Percentiles rank a stretch among this genome's conserved stretches.
Evolutionary conservation across 2,888 invertebrate genomes (phyloP).

Genomic region (Ichneumoninae sp.): DNA sequence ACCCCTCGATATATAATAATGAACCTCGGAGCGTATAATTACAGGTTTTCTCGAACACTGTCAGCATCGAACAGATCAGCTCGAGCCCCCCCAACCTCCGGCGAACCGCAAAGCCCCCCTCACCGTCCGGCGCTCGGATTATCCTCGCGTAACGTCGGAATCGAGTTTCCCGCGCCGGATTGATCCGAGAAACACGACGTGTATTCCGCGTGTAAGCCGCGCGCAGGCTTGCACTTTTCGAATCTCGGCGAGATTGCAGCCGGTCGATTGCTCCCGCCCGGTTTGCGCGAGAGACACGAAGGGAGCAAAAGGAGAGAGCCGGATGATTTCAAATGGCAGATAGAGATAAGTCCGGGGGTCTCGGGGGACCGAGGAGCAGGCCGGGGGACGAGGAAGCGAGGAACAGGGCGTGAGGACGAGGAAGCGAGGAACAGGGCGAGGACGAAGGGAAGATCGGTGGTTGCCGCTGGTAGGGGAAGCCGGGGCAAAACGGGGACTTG

Average conservation of each 20-base stretch:
- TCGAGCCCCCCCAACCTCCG: not conserved
- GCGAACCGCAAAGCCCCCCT: not conserved
- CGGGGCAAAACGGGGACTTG: too few relatives aligned
- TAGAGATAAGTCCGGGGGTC: conserved; percentile 66
- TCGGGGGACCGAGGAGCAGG: conserved; percentile 4
- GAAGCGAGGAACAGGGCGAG: conserved; percentile 21
- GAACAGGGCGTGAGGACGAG: conserved; percentile 27
- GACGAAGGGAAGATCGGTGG: conserved; percentile 66
- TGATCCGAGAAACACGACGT: conserved; percentile 25
- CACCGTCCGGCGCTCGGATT: conserved; percentile 9
- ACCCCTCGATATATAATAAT: conserved; percentile 35
- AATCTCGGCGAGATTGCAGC: conserved; percentile 59
- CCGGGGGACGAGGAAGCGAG: conserved; percentile 16
- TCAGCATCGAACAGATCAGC: conserved; percentile 37
- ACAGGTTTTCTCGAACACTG: conserved; percentile 32
- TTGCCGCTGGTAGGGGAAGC: conserved; percentile 66
- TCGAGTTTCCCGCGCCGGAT: conserved; percentile 2
- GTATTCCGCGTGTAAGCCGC: not conserved
- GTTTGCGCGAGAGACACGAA: conserved; percentile 33
- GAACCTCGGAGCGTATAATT: conserved; percentile 45
- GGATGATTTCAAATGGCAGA: conserved; percentile 66
- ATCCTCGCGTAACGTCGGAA: not conserved
- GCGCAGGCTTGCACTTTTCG: conserved; percentile 40
- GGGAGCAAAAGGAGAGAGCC: conserved; percentile 32
- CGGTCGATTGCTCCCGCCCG: conserved; percentile 56